Conservation (phyloP, 2,888 invertebrate species). For the Ophraella communa region DNA sequence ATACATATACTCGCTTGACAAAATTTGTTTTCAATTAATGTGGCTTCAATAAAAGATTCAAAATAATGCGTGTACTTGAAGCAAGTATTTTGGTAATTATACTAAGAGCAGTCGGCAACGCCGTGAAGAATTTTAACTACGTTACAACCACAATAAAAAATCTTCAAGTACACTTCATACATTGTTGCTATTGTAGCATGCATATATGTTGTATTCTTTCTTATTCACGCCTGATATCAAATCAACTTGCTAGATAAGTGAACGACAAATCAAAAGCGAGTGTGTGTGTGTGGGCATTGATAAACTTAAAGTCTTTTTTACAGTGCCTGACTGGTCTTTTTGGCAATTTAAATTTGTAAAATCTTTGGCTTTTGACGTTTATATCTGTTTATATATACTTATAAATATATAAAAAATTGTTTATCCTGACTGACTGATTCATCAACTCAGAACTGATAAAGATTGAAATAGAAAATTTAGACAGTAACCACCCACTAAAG, state of each 20-base stretch:
- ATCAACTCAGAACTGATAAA: too few species aligned
- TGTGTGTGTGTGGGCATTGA: neutral
- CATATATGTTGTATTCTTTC: neutral
- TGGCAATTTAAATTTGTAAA: too few species aligned
- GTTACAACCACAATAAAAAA: neutral
- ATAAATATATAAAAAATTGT: too few species aligned
- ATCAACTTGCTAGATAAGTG: constrained; percentile 1
- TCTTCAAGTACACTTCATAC: neutral
- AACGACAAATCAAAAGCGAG: constrained; percentile 1
- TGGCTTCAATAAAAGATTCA: too few species aligned
- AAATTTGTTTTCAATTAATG: too few species aligned
- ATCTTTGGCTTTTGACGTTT: too few species aligned
- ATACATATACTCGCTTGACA: too few species aligned
- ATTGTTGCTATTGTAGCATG: too few species aligned
- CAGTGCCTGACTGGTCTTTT: neutral
- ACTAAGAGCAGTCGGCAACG: neutral
- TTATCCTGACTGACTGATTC: too few species aligned
- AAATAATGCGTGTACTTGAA: neutral
- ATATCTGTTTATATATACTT: too few species aligned
- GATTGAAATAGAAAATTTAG: too few species aligned
- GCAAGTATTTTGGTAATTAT: neutral
- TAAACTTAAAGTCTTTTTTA: neutral
- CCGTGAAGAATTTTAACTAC: neutral
- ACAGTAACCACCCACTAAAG: too few species aligned
- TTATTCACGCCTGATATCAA: constrained; percentile 4